Evolutionary conservation across 2,797 vertebrate species (phyloP).

Genomic region (Spheniscus humboldti): DNA sequence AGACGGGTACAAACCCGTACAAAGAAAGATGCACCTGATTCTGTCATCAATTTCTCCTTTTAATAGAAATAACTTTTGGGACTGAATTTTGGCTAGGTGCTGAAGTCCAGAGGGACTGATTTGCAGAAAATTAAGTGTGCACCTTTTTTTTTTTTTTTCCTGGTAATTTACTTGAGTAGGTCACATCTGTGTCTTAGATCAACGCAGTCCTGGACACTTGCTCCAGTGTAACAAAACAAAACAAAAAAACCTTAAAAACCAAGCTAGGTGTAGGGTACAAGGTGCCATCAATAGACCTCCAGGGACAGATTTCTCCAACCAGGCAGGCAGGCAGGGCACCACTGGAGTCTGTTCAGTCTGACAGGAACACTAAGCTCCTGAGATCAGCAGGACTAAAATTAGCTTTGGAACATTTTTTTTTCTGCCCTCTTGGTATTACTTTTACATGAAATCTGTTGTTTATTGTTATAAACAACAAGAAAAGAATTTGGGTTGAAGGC

Average conservation of each 20-base stretch:
- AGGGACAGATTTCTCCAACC: background rate
- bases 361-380: background rate
- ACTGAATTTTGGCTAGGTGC: background rate
- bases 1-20: background rate
- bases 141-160: background rate
- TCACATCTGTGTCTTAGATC: slow-evolving; percentile 16
- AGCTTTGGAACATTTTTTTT: background rate
- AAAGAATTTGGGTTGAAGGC: background rate
- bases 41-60: background rate
- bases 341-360: background rate
- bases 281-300: background rate
- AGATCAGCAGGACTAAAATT: slow-evolving; percentile 31
- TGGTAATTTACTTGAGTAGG: background rate
- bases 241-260: background rate
- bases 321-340: background rate
- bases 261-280: background rate
- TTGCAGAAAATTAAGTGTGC: slow-evolving; percentile 24
- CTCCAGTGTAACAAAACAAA: background rate
- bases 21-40: background rate
- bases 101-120: background rate
- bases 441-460: slow-evolving; percentile 12
- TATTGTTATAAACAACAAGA: background rate
- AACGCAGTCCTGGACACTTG: background rate
- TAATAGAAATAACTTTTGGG: background rate
- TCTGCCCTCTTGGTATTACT: background rate